Evolutionary conservation across 92 coral and sea anemone species (phyloP), one percentile per base, ranked within the genome.

Genomic region (Meandrina meandrites): DNA sequence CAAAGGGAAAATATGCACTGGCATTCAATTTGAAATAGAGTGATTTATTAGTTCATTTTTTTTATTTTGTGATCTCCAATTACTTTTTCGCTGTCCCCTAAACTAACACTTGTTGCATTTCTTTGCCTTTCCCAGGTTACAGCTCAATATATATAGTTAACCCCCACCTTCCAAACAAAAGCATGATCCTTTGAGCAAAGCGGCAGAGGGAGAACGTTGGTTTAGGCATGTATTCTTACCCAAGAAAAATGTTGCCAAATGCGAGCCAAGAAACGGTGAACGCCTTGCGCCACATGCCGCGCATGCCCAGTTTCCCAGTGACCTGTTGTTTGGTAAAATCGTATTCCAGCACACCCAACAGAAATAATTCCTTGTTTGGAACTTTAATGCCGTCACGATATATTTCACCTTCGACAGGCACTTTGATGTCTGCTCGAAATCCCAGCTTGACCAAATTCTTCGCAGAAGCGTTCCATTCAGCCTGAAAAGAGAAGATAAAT

Each of bases 271-370:
- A 83, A 57, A 96, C 87, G n/a, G 75, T 87, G 89, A 89, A 96
- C 16, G 97, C 98, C 81, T 89, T 91, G 42, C 97, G 88, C 97
- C 97, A 96, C 92, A 96, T 91, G 8, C n/a, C n/a, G n/a, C n/a
- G n/a, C n/a, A n/a, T n/a, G n/a, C n/a, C n/a, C n/a, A n/a, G n/a
- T n/a, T n/a, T 86, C 32, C 98, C 98, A 7, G 90, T 83, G 73
- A 96, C 94, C 24, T 22, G 69, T 1, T 84, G 89, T 67, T 92
- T 42, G n/a, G 28, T 37, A 28, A 90, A 76, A 53, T 96, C 96
- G 84, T 92, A 96, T 58, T 96, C 97, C 21, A 96, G 76, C 58
- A 86, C 89, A 21, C 98, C 98, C 12, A 93, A 92, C 37, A 96
- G 88, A 80, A 88, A 90, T 62, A 95, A 86, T 21, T 94, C 98